Evolutionary conservation across 2,797 vertebrate species (phyloP).

Genomic region (Malacoraja senta): DNA sequence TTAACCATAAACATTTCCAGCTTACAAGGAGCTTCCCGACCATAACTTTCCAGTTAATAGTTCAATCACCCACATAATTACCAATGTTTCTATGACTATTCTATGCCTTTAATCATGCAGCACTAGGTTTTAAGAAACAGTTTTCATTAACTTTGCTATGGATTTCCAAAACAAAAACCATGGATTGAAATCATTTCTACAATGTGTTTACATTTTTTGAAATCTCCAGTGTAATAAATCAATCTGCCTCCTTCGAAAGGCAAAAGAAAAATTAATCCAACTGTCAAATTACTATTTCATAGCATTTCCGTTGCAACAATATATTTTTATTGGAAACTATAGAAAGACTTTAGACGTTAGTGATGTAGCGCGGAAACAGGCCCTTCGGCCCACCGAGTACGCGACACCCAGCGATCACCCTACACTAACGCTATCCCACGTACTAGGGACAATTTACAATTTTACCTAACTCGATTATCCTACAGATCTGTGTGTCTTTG

Average conservation of each 20-base stretch:
- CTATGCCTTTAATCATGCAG: not conserved
- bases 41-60: not conserved
- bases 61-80: not conserved
- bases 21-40: not conserved
- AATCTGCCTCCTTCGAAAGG: not conserved
- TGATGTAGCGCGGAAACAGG: no score
- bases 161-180: not conserved
- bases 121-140: not conserved
- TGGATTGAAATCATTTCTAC: conserved; percentile 1
- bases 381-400: no score
- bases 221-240: not conserved
- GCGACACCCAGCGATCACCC: no score
- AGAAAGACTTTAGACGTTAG: not conserved
- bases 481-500: no score
- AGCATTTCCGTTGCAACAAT: not conserved
- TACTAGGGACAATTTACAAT: no score
- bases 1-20: not conserved
- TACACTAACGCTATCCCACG: no score
- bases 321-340: no score
- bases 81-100: not conserved
- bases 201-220: not conserved
- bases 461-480: no score
- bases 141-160: not conserved
- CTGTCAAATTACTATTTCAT: not conserved
- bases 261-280: not conserved